phyloP scores from a whole-genome alignment of 2,888 invertebrate species.

The Apotomis betuletana region DNA sequence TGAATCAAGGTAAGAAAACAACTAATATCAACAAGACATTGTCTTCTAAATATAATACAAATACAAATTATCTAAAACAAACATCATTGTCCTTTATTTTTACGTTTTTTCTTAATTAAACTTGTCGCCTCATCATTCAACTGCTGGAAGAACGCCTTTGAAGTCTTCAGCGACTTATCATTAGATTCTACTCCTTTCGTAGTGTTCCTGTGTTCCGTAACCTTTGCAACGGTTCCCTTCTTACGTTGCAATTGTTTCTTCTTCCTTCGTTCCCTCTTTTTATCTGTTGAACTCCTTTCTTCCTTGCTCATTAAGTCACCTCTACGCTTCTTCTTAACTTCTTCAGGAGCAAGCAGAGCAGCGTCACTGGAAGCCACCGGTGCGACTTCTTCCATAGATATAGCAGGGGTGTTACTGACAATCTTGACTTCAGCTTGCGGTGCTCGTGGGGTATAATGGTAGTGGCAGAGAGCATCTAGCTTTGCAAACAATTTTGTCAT shows the following conservation, averaged over 20 bases:
- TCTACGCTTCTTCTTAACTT: slow-evolving; percentile 87
- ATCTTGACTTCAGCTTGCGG: slow-evolving; percentile 94
- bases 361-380: slow-evolving; percentile 94
- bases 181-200: slow-evolving; percentile 85
- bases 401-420: slow-evolving; percentile 94
- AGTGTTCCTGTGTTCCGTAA: slow-evolving; percentile 79
- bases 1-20: not conserved
- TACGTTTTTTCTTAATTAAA: slow-evolving; percentile 66
- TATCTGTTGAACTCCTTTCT: slow-evolving; percentile 93
- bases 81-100: slow-evolving; percentile 62
- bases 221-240: slow-evolving; percentile 71
- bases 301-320: slow-evolving; percentile 86
- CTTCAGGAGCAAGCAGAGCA: slow-evolving; percentile 94
- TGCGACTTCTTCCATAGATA: slow-evolving; percentile 97
- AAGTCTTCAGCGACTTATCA: slow-evolving; percentile 84
- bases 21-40: slow-evolving; percentile 26
- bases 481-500: slow-evolving; percentile 92
- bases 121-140: slow-evolving; percentile 88
- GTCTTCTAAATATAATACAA: slow-evolving; percentile 24
- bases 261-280: slow-evolving; percentile 92
- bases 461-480: slow-evolving; percentile 96
- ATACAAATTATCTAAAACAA: slow-evolving; percentile 35
- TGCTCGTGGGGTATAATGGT: slow-evolving; percentile 95
- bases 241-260: slow-evolving; percentile 91
- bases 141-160: slow-evolving; percentile 92